Conservation (phyloP, 2,888 invertebrate genomes). For the Elmis aenea region DNA sequence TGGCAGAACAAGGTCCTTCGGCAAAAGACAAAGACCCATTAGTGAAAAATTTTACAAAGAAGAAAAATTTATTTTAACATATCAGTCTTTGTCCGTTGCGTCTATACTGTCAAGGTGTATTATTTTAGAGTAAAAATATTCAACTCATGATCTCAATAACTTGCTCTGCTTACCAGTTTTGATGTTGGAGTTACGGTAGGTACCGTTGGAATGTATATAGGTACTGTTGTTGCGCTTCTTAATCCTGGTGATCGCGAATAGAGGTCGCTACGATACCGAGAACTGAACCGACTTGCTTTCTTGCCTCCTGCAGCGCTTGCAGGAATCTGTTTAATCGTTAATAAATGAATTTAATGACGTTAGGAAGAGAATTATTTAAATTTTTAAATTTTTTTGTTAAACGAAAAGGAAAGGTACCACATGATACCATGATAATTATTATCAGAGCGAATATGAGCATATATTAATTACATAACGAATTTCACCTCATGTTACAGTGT, state of each 20-base stretch:
- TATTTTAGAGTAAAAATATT: conserved; percentile 32
- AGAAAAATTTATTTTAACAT: too few relatives aligned
- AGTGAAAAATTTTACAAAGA: conserved; percentile 8
- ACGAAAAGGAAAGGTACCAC: too few relatives aligned
- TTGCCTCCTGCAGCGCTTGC: conserved; percentile 14
- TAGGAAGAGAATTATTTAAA: neutral
- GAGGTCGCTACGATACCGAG: conserved; percentile 51
- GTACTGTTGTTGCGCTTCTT: conserved; percentile 48
- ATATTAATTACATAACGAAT: too few relatives aligned
- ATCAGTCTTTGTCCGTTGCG: conserved; percentile 20
- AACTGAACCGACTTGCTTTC: conserved; percentile 49
- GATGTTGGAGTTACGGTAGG: conserved; percentile 51
- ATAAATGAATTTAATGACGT: neutral
- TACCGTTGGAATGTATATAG: conserved; percentile 60
- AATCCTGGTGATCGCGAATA: conserved; percentile 43
- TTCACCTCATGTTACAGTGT: too few relatives aligned
- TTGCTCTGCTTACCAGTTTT: conserved; percentile 12
- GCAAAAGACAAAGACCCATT: conserved; percentile 33
- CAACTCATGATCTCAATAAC: neutral
- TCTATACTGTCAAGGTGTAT: conserved; percentile 36
- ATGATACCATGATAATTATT: too few relatives aligned
- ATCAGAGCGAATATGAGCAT: too few relatives aligned
- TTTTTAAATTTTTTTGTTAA: neutral
- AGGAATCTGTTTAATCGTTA: conserved; percentile 22
- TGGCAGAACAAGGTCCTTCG: conserved; percentile 43